phyloP scores from a whole-genome alignment of 2,888 invertebrate genomes.

The Podabrus alpinus region DNA sequence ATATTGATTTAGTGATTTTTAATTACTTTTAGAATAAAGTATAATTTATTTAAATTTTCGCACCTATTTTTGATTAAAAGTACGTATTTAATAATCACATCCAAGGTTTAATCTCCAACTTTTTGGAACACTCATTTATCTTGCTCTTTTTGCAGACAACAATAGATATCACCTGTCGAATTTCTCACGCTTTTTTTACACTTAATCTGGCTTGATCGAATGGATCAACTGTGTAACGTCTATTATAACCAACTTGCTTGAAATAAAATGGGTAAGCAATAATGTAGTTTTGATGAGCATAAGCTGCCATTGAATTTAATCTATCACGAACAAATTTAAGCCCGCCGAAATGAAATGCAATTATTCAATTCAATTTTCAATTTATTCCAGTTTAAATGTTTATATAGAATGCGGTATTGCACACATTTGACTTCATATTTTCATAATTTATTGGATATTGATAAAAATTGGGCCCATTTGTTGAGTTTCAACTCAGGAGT shows the following conservation, averaged over 20 bases:
- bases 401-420: not conserved
- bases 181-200: constrained; percentile 28
- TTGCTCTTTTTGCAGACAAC: constrained; percentile 22
- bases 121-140: constrained; percentile 23
- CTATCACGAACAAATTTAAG: constrained; percentile 11
- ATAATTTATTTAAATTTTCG: not conserved
- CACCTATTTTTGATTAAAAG: not conserved
- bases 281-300: constrained; percentile 25
- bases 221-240: constrained; percentile 20
- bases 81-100: constrained; percentile 8
- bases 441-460: not conserved
- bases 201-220: constrained; percentile 28
- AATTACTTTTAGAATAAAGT: not conserved
- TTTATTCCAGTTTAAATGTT: not conserved
- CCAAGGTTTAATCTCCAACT: constrained; percentile 5
- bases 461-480: not conserved
- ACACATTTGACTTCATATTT: not conserved
- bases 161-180: constrained; percentile 28
- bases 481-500: not conserved
- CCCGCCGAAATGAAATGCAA: not conserved
- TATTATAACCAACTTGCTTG: constrained; percentile 19
- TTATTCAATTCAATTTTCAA: not conserved
- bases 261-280: constrained; percentile 21
- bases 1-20: not conserved
- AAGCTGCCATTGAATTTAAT: constrained; percentile 12